Evolutionary conservation across 2,888 invertebrate genomes (phyloP), one percentile per base, ranked within the genome.

Genomic region (Tolmerus cingulatus): DNA sequence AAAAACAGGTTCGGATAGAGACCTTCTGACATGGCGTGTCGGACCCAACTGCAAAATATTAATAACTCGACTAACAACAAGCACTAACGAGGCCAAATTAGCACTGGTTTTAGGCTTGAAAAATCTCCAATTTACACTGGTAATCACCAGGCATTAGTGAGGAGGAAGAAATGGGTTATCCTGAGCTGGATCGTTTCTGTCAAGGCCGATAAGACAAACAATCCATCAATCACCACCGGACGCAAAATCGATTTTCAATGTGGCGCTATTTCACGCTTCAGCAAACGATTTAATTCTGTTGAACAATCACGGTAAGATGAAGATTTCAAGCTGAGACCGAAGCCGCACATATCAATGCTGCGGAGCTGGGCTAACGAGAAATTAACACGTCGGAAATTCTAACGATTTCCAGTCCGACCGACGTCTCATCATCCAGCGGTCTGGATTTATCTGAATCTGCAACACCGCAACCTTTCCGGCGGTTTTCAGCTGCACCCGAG

Each of bases 371-470:
- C 19, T 78, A 78, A 78, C 43, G 23, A 78, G 40, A 78, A 78
- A 78, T 78, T 78, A 78, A 78, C 78, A 78, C 40, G 78, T 78
- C 78, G n/a, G 78, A 78, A 19, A 78, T 78, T 78, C 78, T 78
- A 78, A 78, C 78, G 43, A 78, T 23, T 78, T 8, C 66, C 27
- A 23, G 23, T 43, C 34, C n/a, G 19, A 78, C 12, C 43, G 46
- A 78, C 19, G 77, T 77, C 34, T 37, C 78, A 43, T 78, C 78
- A 40, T 78, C 5, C 19, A 23, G 43, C 43, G 12, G 23, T 78
- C 37, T 78, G 78, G 23, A 78, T 46, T 46, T 46, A 46, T 46
- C 43, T 14, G 43, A 46, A 46, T 78, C 19, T 37, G 23, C 78
- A 78, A 40, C 78, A 46, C 19, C 19, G 23, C 78, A 78, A 40